Base-by-base conservation (phyloP, 30 jellyfish, hydroid and myxozoan species). In the Sanderia malayensis region DNA sequence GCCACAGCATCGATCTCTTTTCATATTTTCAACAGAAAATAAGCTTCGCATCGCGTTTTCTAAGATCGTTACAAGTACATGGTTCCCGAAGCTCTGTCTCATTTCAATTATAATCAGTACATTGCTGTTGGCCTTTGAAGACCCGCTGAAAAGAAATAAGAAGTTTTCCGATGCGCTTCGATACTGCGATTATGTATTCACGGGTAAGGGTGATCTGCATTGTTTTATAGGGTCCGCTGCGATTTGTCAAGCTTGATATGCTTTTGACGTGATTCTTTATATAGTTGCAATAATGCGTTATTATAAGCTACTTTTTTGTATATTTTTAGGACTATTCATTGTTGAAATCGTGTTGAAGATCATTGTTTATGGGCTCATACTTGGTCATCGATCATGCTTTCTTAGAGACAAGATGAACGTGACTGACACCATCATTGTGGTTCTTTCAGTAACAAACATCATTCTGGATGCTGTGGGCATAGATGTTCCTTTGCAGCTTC, bases 1-100 rank as follows among this genome's bases (percentile, higher is more conserved):
- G 30, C 95, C 97, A 26, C 79, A 82, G 20, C 97, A 89, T 70
- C 57, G 70, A n/a, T 28, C 95, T 4, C 62, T 89, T 52, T 70
- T 67, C 57, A n/a, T 89, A 26, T 89, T 89, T 58, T 53, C 84
- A 31, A 82, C 87, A 27, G 33, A 23, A 1, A 89, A 89, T 70
- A 61, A 41, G 46, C 28, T 89, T 44, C 72, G 97, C 44, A 46
- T 6, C 30, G 22, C 32, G 24, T 66, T 86, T 45, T 76, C 58
- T 33, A 32, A 53, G 21, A 18, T 81, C 4, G 97, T 73, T 4
- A 70, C 82, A 23, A 73, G 76, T 46, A 23, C 31, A 8, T 25
- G 61, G 61, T 89, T 89, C 55, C 73, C 84, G 34, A 18, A 24
- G 46, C 0, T 82, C 22, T 69, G 87, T 70, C 31, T 61, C 1